Conservation (phyloP, 2,797 vertebrate species). For the Arctocebus calabarensis region DNA sequence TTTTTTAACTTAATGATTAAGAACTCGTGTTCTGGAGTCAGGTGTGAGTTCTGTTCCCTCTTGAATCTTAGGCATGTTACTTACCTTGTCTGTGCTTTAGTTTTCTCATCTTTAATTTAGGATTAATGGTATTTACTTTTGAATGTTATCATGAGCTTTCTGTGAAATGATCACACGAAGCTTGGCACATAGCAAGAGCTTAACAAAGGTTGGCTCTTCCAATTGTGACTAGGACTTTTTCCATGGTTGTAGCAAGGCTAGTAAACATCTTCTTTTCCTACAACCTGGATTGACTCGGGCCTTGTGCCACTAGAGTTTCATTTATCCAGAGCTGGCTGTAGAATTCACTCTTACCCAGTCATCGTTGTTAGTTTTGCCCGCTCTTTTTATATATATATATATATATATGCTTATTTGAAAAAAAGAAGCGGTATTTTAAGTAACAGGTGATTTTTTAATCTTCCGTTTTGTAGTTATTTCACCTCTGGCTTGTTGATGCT, state of each 20-base stretch:
- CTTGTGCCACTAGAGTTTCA: background rate
- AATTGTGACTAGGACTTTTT: background rate
- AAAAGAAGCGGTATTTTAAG: background rate
- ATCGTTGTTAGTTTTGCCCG: background rate
- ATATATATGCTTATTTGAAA: background rate
- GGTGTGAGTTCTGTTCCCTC: background rate
- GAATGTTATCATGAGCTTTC: no score
- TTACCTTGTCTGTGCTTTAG: background rate
- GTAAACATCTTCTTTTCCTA: background rate
- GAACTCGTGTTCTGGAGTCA: background rate
- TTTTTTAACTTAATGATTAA: background rate
- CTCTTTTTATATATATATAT: no score
- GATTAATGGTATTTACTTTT: background rate
- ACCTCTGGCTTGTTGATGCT: background rate
- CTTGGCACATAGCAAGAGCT: rapidly evolving
- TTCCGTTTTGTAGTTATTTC: background rate
- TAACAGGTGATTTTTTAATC: background rate
- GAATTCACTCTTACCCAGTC: background rate
- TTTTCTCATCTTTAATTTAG: background rate
- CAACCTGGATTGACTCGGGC: background rate
- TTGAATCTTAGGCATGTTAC: background rate
- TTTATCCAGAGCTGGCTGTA: no score
- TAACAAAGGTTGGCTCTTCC: background rate
- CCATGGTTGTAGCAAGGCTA: background rate
- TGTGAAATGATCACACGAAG: background rate